Evolutionary conservation across 2,888 invertebrate genomes (phyloP).

Genomic region (Malthinus seriepunctatus): DNA sequence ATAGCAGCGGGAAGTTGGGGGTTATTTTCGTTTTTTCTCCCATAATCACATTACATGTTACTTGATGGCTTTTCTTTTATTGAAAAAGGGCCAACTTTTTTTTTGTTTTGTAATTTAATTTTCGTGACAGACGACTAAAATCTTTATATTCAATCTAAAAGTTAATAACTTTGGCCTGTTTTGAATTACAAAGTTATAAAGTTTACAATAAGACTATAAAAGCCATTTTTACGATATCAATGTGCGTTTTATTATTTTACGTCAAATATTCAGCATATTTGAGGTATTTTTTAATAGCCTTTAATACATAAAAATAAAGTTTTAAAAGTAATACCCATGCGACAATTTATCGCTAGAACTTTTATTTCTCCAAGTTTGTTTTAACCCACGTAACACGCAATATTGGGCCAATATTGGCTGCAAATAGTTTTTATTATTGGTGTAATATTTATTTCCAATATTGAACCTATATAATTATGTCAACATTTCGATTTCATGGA

Average conservation of each 20-base stretch:
- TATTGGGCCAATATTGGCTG: no score
- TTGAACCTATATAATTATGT: no score
- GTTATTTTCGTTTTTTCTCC: background rate
- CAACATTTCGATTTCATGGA: no score
- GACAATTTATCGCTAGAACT: no score
- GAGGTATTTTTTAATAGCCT: no score
- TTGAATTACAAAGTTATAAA: constrained; percentile 5
- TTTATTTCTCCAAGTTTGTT: no score
- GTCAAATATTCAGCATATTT: no score
- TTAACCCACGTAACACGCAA: no score
- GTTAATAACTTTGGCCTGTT: background rate
- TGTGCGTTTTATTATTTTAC: background rate
- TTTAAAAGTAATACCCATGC: no score
- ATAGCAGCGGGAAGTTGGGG: constrained; percentile 3
- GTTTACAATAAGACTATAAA: constrained; percentile 1
- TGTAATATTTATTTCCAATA: no score
- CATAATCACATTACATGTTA: constrained; percentile 7
- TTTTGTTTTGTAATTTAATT: constrained; percentile 3
- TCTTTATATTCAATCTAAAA: background rate
- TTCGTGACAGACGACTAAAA: constrained; percentile 4
- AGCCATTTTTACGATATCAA: constrained; percentile 1
- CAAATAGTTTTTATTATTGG: no score
- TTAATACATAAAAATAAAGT: no score
- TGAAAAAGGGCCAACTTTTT: background rate
- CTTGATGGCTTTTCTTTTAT: background rate